Evolutionary conservation across 2,888 invertebrate genomes (phyloP), one percentile per base, ranked within the genome.

Genomic region (Augiades crinisus): DNA sequence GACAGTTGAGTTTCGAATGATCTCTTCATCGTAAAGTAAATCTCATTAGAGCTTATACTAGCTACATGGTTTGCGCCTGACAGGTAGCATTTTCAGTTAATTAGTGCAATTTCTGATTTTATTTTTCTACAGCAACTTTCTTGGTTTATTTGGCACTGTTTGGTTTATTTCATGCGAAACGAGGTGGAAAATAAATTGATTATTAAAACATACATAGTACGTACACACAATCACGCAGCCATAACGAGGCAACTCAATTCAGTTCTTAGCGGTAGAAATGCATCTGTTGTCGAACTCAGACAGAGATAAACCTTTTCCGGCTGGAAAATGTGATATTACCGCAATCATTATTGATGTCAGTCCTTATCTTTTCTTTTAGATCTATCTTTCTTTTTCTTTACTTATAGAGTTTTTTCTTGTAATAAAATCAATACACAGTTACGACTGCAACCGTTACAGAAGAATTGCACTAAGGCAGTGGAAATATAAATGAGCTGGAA

Each of bases 401-500:
- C n/a, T n/a, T n/a, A n/a, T n/a, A n/a, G n/a, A n/a, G n/a, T n/a
- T n/a, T n/a, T n/a, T 22, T 22, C 22, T 22, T 22, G 22, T 24
- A n/a, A 19, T 5, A 30, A 30, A 30, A 30, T 30, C 30, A 30
- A 30, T 30, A 30, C 10, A n/a, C 10, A 10, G 12, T 7, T 19
- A 13, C 22, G 21, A 10, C 30, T 22, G 30, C 13, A 47, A 47
- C 30, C 19, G 31, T 21, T 31, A 40, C 40, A 40, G 40, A 12
- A 24, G n/a, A n/a, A n/a, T n/a, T 30, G 47, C 46, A 46, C 33
- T 22, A 34, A 38, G 13, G 33, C 40, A 33, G 16, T 38, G 62
- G 67, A 72, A 75, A 71, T 73, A 70, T 68, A 77, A 78, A 80
- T 78, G 78, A 78, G 76, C 73, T 77, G 71, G 70, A 78, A 81